Conservation (phyloP, 2,888 invertebrate genomes). For the Periphyllus acericola region DNA sequence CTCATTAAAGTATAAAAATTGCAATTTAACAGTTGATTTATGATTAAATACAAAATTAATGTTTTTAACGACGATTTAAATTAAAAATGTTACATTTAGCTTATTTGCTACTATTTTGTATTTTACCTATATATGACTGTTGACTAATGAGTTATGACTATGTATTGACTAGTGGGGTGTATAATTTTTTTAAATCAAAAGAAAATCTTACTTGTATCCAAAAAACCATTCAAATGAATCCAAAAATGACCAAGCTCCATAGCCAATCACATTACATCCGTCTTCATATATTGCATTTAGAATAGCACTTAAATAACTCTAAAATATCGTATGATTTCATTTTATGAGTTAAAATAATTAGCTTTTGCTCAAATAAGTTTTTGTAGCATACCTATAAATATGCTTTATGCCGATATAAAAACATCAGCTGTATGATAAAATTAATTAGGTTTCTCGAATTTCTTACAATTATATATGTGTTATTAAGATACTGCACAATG, state of each 20-base stretch:
- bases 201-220: slow-evolving; percentile 74
- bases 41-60: too few species aligned
- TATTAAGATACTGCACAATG: too few species aligned
- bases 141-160: not conserved
- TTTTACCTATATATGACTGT: not conserved
- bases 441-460: too few species aligned
- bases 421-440: too few species aligned
- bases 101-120: not conserved
- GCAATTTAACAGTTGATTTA: too few species aligned
- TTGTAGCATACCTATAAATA: too few species aligned
- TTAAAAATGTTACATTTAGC: too few species aligned
- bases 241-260: slow-evolving; percentile 81
- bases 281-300: slow-evolving; percentile 70
- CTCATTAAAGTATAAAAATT: too few species aligned
- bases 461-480: too few species aligned
- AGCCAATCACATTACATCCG: slow-evolving; percentile 72
- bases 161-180: too few species aligned
- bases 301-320: slow-evolving; percentile 68
- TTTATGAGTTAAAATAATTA: not conserved
- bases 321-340: not conserved
- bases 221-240: slow-evolving; percentile 84
- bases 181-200: not conserved
- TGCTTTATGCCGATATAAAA: too few species aligned
- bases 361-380: not conserved
- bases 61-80: too few species aligned